Evolutionary conservation across 1,140 invertebrate genomes (phyloP), one percentile per base, ranked within the genome.

Genomic region (Brachionus rubens): DNA sequence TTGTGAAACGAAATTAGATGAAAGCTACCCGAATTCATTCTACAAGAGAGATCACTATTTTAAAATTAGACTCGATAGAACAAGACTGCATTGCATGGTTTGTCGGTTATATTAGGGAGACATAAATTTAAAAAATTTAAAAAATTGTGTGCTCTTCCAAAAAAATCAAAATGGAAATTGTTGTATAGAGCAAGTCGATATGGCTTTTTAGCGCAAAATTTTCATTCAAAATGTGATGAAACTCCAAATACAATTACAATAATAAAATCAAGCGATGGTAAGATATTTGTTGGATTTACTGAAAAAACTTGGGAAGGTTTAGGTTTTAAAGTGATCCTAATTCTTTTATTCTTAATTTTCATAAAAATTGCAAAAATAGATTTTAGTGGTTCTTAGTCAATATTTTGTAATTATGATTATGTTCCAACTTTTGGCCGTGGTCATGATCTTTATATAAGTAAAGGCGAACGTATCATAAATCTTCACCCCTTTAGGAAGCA

Each of bases 201-300:
- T 77, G 78, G 78, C 1, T 77, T 62, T 70, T 19, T 19, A n/a
- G 59, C 75, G 21, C 41, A 46, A 10, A 65, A 33, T 14, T 79
- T 79, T 59, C 79, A 79, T 40, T 50, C 47, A 14, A 56, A 62
- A 19, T 78, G 78, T 68, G 59, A 78, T 46, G 68, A 78, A 48
- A 36, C 77, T 10, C 67, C 77, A 4, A 76, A 77, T 19, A 79
- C 79, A 21, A 59, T 79, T 12, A 78, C 77, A 41, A 77, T 78
- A 7, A 30, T 76, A n/a, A 77, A 77, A 47, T 77, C 78, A 40
- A 68, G 47, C 4, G 7, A 36, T 52, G 62, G 54, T 7, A 75
- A 36, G 52, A 56, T 78, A 19, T 79, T 76, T 68, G 79, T 78
- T n/a, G 79, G 79, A 12, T 79, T 78, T 50, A 77, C 77, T 10